These are phyloP conservation scores for Haliclona indistincta DNA, from an alignment of 37 sponge, comb jelly and placozoan species.

Conservation along the genomic window DNA sequence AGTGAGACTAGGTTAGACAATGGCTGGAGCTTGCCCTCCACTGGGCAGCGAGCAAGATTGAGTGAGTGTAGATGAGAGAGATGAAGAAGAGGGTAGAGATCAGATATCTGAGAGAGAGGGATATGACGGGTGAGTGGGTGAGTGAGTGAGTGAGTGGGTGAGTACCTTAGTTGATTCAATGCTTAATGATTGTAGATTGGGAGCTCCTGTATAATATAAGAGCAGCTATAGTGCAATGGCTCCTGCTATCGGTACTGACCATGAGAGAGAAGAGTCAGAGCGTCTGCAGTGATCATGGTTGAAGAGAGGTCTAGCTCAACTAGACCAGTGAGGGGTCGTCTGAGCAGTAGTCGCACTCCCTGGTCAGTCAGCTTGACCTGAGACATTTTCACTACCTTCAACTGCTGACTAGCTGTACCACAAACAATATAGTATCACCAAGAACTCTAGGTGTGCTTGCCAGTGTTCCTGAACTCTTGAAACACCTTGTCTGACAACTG, in stretches of 20 bases:
- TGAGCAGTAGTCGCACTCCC: conserved; percentile 33
- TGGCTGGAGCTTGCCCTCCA: conserved; percentile 5
- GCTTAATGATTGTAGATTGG: conserved; percentile 32
- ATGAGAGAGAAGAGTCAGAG: not conserved
- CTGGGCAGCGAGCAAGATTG: conserved; percentile 35
- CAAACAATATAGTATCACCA: not conserved
- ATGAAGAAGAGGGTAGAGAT: conserved; percentile 8
- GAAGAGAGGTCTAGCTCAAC: conserved; percentile 52
- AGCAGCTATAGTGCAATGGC: not conserved
- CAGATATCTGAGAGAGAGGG: conserved; percentile 16
- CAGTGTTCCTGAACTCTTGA: not conserved
- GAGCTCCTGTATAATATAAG: conserved; percentile 22
- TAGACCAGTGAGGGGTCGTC: conserved; percentile 30
- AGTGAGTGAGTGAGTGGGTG: too few relatives aligned
- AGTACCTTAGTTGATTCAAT: conserved; percentile 47
- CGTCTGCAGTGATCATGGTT: conserved; percentile 28
- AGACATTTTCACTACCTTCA: conserved; percentile 30
- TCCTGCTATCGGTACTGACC: not conserved
- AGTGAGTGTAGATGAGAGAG: conserved; percentile 28
- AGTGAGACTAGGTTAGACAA: conserved; percentile 16
- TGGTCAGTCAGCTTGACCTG: conserved; percentile 49
- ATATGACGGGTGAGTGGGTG: too few relatives aligned
- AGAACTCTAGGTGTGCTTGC: not conserved
- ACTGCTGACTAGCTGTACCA: conserved; percentile 30
- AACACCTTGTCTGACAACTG: conserved; percentile 29